Evolutionary conservation across 2,797 vertebrate species (phyloP), one percentile per base, ranked within the genome.

Genomic region (Parauchenoglanis punctatus): DNA sequence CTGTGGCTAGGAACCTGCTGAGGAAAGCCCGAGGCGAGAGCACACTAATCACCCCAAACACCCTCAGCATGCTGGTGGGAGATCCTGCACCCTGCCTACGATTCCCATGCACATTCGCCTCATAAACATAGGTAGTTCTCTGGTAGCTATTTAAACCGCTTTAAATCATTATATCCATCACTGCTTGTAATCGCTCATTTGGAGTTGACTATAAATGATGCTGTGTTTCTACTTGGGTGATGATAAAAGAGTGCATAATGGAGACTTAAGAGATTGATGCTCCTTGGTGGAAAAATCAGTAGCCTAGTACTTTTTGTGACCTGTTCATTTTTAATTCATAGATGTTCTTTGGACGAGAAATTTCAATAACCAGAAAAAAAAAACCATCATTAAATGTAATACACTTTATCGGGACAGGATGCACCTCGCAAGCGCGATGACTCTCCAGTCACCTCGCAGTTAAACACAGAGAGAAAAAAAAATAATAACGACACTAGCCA

Each of bases 1-100:
- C 77, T 89, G 63, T 44, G 78, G 88, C 77, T 89, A 90, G 89
- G 73, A 85, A 89, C 89, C 86, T 87, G 90, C 90, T 89, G 91
- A 89, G 89, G 73, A 88, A 81, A 2, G 88, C 90, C 89, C 72
- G 56, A 61, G 82, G 89, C 88, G 68, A 88, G 58, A 87, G 83
- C 83, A 83, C 61, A 70, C 83, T 63, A 88, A 90, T 83, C 77
- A 90, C 61, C 78, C 84, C 46, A 82, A 90, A 88, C 81, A 52
- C 86, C 59, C 76, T 68, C 49, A 80, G 78, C 87, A 76, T 20
- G 44, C 70, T 88, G 65, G 61, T 52, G 85, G 73, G 86, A 87
- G 78, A 87, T 67, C 85, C 46, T 85, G 81, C 65, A 80, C 84
- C 78, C 85, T 85, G 87, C 82, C 70, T 88, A 31, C 58, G 56